phyloP scores from a whole-genome alignment of 2,888 invertebrate genomes.

The Melipona bicolor region DNA sequence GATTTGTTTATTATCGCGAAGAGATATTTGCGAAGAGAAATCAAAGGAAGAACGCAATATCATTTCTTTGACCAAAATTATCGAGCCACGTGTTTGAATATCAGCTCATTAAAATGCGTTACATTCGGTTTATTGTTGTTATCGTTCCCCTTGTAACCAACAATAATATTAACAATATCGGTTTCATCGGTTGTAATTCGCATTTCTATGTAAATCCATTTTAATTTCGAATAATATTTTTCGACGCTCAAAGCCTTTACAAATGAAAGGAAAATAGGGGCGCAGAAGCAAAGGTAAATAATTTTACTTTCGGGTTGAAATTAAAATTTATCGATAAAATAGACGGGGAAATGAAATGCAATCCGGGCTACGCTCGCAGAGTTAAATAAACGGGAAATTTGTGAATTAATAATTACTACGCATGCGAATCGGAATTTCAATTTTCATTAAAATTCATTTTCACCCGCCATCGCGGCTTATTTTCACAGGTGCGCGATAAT shows the following conservation, averaged over 20 bases:
- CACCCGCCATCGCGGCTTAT: not conserved
- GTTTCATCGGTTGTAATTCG: not conserved
- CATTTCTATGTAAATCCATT: not conserved
- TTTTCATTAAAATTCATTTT: constrained; percentile 16
- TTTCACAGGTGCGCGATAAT: constrained; percentile 8
- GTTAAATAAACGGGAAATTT: constrained; percentile 13
- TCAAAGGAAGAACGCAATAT: not conserved
- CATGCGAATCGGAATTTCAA: constrained; percentile 1
- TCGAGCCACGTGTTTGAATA: not conserved
- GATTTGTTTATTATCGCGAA: not conserved
- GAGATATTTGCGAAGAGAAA: too few relatives aligned
- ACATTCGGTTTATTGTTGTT: not conserved
- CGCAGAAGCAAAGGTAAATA: not conserved
- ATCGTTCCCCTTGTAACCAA: not conserved
- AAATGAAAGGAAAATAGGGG: too few relatives aligned
- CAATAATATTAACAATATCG: not conserved
- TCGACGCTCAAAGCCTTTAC: too few relatives aligned
- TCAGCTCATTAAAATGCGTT: not conserved
- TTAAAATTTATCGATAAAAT: constrained; percentile 14
- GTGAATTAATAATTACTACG: constrained; percentile 13
- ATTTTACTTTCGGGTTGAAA: constrained; percentile 2
- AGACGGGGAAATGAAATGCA: not conserved
- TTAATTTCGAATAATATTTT: constrained; percentile 11
- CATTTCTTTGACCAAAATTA: not conserved
- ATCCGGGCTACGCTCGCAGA: not conserved